These are phyloP conservation scores for Arctopsyche grandis DNA, from an alignment of 1,140 invertebrate genomes.

Conservation along the genomic window DNA sequence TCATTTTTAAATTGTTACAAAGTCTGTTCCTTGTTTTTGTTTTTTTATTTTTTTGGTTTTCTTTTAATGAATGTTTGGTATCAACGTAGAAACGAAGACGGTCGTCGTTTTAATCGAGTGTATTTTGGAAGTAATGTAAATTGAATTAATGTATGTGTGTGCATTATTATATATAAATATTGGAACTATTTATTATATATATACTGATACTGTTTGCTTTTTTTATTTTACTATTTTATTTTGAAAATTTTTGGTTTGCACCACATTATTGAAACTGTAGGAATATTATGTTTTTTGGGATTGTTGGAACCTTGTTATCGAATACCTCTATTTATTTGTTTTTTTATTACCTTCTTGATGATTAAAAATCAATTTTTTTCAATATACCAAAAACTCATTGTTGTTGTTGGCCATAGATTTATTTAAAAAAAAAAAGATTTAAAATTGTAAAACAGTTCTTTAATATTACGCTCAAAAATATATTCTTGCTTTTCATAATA, in stretches of 20 bases:
- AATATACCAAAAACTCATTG: too few species aligned
- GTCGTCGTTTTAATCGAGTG: not conserved
- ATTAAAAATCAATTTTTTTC: not conserved
- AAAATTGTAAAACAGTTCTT: not conserved
- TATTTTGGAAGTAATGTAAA: conserved; percentile 24
- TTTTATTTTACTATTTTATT: conserved; percentile 18
- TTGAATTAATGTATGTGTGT: conserved; percentile 18
- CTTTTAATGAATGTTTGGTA: not conserved
- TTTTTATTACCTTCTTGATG: not conserved
- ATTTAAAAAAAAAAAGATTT: not conserved
- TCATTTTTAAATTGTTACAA: not conserved
- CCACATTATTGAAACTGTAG: conserved; percentile 9
- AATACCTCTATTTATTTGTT: not conserved
- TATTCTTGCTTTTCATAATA: not conserved
- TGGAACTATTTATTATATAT: not conserved
- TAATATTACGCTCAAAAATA: not conserved
- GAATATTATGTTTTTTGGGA: not conserved
- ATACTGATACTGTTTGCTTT: conserved; percentile 29
- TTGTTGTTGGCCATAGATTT: too few species aligned
- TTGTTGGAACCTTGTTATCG: conserved; percentile 2
- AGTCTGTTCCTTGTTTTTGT: not conserved
- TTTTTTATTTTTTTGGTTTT: not conserved
- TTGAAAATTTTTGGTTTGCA: conserved; percentile 7
- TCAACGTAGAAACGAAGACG: not conserved
- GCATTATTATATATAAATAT: conserved; percentile 25